A percentile compares a stretch with the other conserved stretches of the same genome.
Conservation (phyloP, 2,113 vertebrate species). For the Mungos mungo region DNA sequence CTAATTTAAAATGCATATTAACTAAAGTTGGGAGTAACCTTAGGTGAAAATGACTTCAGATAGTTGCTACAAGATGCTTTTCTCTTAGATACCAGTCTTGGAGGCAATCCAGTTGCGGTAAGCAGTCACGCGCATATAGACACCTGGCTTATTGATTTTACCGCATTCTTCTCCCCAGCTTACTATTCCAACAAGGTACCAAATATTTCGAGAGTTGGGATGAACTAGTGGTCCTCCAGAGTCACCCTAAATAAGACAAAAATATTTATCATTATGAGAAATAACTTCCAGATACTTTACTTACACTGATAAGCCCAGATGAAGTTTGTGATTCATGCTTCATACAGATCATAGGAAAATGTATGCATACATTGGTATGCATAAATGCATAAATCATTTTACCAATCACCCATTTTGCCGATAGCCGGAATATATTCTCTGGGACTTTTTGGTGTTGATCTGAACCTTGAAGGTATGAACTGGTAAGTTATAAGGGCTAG, state of each 20-base stretch:
- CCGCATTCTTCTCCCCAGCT: constrained; percentile 91
- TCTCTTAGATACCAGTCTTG: constrained; percentile 70
- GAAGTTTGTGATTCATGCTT: neutral
- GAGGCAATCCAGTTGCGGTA: constrained; percentile 85
- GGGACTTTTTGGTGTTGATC: neutral
- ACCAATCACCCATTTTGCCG: no score
- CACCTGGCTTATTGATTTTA: constrained; percentile 87
- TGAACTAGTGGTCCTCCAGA: constrained; percentile 89
- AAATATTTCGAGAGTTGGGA: constrained; percentile 78
- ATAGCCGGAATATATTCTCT: neutral
- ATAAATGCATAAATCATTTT: no score
- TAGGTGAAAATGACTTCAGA: neutral
- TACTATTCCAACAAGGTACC: constrained; percentile 87
- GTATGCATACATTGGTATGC: neutral
- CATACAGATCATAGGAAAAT: neutral
- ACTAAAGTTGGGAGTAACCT: constrained; percentile 28
- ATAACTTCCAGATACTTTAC: neutral
- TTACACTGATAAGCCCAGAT: neutral
- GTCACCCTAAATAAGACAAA: constrained; percentile 85
- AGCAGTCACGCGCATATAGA: constrained; percentile 85
- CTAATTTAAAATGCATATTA: constrained; percentile 38
- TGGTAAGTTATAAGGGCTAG: neutral
- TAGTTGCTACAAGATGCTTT: neutral
- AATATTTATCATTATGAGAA: neutral
- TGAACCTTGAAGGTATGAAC: neutral